Base-by-base conservation (phyloP, 2,797 vertebrate genomes). In the Brachyalestes nurse region DNA sequence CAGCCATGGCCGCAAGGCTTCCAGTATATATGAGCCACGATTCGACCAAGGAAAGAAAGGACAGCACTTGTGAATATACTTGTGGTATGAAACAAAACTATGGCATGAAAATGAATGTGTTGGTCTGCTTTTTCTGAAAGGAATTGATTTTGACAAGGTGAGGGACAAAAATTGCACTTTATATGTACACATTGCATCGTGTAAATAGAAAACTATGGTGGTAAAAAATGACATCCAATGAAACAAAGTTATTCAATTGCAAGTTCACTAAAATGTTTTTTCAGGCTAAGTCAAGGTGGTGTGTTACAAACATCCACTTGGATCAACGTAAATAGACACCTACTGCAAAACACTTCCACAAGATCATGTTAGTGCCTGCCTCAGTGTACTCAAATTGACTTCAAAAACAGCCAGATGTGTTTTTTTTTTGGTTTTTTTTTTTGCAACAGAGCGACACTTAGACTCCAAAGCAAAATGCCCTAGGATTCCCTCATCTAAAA, bases 21-120 rank as follows among this genome's bases (percentile, higher is more conserved):
- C 77, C 83, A 55, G 34, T 60, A 58, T 75, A 67, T 82, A 61
- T 77, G 70, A 80, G 82, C 72, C 49, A 73, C 78, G 25, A 17
- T 76, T 72, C 51, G 28, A 74, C 74, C 38, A 64, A 69, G 62
- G 45, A 61, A 80, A 49, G 71, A 72, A 64, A 61, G 70, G 25
- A 40, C 21, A 78, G 64, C 75, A 73, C 42, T 78, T 62, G 78
- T 51, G 51, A 49, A 47, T 77, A 77, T 28, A 17, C 38, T 74
- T 75, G 38, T 64, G 60, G 67, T 79, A 72, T 61, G 65, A 75
- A 79, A 79, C 57, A 23, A 66, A 81, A 72, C 25, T 53, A 16
- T 12, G 12, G 75, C 57, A 77, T 79, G 16, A 62, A 19, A 61
- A 60, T 49, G 14, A 66, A 21, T 78, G 61, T 69, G 66, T 69